Percentiles rank a stretch among this genome's conserved stretches.
phyloP scores from a whole-genome alignment of 2,113 vertebrate genomes.

The Sylvia atricapilla region DNA sequence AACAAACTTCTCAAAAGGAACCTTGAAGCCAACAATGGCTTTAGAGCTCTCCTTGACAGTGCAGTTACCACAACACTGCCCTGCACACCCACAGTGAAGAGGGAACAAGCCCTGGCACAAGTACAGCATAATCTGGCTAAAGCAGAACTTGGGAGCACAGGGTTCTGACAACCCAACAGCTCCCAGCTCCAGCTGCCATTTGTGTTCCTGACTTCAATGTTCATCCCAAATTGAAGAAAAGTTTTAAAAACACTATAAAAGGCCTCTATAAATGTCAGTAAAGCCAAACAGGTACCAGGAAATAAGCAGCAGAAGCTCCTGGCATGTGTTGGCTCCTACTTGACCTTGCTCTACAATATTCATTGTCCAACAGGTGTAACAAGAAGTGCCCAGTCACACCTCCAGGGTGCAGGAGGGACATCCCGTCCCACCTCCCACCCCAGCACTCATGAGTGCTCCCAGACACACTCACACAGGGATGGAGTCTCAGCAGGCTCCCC shows the following conservation, averaged over 20 bases:
- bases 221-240: not conserved
- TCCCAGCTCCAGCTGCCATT: not conserved
- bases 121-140: not conserved
- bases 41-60: not conserved
- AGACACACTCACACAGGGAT: not conserved
- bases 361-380: not conserved
- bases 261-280: not conserved
- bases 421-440: not conserved
- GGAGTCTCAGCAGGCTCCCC: not conserved
- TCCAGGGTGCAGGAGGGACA: accelerated
- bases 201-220: not conserved
- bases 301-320: not conserved
- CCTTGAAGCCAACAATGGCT: not conserved
- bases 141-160: not conserved
- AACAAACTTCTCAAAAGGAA: not conserved
- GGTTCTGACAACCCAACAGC: not conserved
- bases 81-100: not conserved
- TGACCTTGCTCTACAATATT: not conserved
- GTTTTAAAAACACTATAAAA: not conserved
- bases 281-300: not conserved
- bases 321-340: not conserved
- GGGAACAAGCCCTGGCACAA: not conserved
- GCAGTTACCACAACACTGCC: not conserved
- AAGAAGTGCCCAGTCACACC: not conserved
- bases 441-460: not conserved